A percentile compares a stretch with the other conserved stretches of the same genome.
These are phyloP conservation scores for Ceyx cyanopectus DNA, from an alignment of 2,113 vertebrate species.

Conservation along the genomic window DNA sequence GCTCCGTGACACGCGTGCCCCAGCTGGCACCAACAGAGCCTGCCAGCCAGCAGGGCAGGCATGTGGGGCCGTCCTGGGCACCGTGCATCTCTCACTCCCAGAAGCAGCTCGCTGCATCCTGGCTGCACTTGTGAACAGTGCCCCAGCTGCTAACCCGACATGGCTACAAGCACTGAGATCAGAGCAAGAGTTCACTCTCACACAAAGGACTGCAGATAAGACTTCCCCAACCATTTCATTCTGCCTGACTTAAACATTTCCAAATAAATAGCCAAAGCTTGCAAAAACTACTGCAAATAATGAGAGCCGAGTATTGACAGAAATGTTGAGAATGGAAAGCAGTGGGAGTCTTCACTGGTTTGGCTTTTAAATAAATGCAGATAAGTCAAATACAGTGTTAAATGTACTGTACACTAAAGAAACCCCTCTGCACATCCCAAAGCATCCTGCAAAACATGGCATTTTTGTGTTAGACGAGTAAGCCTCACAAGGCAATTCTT, in stretches of 20 bases:
- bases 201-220: not conserved
- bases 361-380: slow-evolving; percentile 17
- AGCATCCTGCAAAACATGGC: not conserved
- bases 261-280: not conserved
- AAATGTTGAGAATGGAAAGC: not conserved
- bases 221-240: not conserved
- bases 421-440: not conserved
- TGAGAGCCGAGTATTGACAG: accelerated
- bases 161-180: not conserved
- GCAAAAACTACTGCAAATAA: not conserved
- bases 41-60: not conserved
- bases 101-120: not conserved
- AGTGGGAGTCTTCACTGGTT: not conserved
- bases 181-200: not conserved
- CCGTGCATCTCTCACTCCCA: not conserved
- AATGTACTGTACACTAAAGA: not conserved
- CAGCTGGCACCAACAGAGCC: not conserved
- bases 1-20: accelerated
- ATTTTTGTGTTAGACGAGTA: not conserved
- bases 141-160: not conserved
- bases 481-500: not conserved
- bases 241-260: not conserved
- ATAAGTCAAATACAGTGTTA: not conserved
- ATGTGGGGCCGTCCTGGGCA: not conserved
- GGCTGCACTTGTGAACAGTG: not conserved